These are phyloP conservation scores for Glaucopsyche alexis DNA, from an alignment of 2,888 invertebrate species.

Conservation along the genomic window DNA sequence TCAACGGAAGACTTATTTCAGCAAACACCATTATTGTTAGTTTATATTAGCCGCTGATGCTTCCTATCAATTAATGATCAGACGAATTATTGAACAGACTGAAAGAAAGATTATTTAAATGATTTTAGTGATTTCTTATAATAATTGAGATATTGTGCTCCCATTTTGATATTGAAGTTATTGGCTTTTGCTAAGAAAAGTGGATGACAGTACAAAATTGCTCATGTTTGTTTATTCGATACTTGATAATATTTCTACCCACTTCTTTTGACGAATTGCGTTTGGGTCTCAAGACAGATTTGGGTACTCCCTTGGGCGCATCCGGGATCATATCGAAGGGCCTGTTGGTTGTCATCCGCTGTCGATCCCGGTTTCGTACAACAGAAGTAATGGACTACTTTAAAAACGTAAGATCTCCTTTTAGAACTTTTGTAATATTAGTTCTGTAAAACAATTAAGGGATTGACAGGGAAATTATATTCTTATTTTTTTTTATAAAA, in stretches of 20 bases:
- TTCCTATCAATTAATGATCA: constrained; percentile 27
- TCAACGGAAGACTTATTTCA: constrained; percentile 57
- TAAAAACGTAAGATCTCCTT: too few relatives aligned
- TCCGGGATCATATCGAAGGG: not conserved
- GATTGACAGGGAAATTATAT: too few relatives aligned
- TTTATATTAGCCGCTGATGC: constrained; percentile 28
- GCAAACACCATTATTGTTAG: constrained; percentile 41
- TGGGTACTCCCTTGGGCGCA: not conserved
- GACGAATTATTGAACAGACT: not conserved
- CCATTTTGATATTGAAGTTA: too few relatives aligned
- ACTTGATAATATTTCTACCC: too few relatives aligned
- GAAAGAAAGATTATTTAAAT: not conserved
- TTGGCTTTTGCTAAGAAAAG: not conserved
- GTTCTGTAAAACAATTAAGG: too few relatives aligned
- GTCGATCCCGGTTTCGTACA: not conserved
- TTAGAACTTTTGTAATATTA: too few relatives aligned
- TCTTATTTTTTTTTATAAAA: too few relatives aligned
- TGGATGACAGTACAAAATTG: not conserved
- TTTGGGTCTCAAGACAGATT: not conserved
- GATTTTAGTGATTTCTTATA: not conserved
- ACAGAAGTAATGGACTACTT: not conserved
- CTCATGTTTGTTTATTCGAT: not conserved
- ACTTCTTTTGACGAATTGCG: not conserved
- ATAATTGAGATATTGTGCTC: not conserved
- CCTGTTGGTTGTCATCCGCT: not conserved